These are phyloP conservation scores for Tortrix viridana DNA, from an alignment of 2,888 invertebrate species.

Conservation along the genomic window DNA sequence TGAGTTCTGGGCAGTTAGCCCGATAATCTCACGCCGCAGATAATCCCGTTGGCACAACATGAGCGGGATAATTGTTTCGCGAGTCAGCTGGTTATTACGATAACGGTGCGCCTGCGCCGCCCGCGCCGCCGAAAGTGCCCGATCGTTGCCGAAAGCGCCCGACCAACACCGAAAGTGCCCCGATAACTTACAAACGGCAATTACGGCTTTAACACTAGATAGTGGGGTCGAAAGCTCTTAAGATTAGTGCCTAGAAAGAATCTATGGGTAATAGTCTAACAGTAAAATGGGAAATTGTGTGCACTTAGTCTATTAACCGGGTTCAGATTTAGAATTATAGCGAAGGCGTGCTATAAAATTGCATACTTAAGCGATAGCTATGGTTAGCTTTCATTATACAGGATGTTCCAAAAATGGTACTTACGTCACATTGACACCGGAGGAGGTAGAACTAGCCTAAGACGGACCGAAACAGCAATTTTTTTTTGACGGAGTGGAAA, in stretches of 20 bases:
- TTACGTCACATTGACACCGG: too few species aligned
- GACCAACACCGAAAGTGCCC: constrained; percentile 43
- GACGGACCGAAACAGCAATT: too few species aligned
- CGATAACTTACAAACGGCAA: constrained; percentile 45
- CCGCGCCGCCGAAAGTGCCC: constrained; percentile 41
- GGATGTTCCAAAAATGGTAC: too few species aligned
- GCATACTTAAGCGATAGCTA: background rate
- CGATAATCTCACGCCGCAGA: constrained; percentile 24
- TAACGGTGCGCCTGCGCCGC: constrained; percentile 56
- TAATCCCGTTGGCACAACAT: constrained; percentile 50
- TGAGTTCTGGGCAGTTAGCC: background rate
- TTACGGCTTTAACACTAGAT: constrained; percentile 35
- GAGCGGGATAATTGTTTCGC: constrained; percentile 64
- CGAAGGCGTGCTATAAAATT: background rate
- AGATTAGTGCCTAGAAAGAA: constrained; percentile 17
- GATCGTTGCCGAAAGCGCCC: constrained; percentile 9
- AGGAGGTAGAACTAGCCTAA: too few species aligned
- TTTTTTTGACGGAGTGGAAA: too few species aligned
- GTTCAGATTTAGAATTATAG: constrained; percentile 10
- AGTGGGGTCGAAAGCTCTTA: constrained; percentile 36
- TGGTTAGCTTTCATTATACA: background rate
- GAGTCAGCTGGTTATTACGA: constrained; percentile 60
- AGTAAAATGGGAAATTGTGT: constrained; percentile 16
- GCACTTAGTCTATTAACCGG: background rate
- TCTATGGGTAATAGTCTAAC: constrained; percentile 10